phyloP scores from a whole-genome alignment of 1,140 invertebrate genomes.

The Brachionus manjavacas region DNA sequence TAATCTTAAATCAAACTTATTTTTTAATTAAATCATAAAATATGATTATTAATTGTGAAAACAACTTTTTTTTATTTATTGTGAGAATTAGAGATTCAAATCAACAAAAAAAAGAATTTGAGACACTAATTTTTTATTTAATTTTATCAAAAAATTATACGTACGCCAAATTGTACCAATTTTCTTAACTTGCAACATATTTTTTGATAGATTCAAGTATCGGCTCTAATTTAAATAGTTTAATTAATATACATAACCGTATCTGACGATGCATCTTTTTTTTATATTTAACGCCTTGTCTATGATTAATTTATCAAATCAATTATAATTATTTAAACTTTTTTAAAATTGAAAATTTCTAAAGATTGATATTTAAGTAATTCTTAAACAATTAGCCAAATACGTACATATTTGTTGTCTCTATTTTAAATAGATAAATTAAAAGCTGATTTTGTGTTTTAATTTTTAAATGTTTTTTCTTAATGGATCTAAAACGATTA shows the following conservation, averaged over 20 bases:
- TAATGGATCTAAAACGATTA: background rate
- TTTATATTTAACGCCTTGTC: background rate
- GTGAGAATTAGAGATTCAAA: constrained; percentile 16
- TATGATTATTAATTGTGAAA: constrained; percentile 33
- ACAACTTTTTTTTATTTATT: background rate
- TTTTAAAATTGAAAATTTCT: background rate
- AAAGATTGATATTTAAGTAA: background rate
- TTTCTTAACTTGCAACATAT: constrained; percentile 26
- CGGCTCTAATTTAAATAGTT: background rate
- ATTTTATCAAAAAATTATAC: background rate
- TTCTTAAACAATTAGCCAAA: background rate
- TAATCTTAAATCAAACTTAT: constrained; percentile 39
- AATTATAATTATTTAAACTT: background rate
- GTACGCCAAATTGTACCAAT: constrained; percentile 29
- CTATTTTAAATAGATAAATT: no score
- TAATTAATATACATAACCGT: background rate
- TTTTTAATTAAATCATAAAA: constrained; percentile 41
- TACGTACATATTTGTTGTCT: background rate
- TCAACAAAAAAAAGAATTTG: background rate
- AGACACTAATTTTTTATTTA: background rate
- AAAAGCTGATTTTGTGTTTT: background rate
- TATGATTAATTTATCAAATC: background rate
- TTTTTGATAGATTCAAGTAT: background rate
- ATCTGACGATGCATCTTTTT: constrained; percentile 6
- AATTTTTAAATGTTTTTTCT: background rate